Conservation (phyloP, 2,888 invertebrate genomes). For the Leucophenga montana region DNA sequence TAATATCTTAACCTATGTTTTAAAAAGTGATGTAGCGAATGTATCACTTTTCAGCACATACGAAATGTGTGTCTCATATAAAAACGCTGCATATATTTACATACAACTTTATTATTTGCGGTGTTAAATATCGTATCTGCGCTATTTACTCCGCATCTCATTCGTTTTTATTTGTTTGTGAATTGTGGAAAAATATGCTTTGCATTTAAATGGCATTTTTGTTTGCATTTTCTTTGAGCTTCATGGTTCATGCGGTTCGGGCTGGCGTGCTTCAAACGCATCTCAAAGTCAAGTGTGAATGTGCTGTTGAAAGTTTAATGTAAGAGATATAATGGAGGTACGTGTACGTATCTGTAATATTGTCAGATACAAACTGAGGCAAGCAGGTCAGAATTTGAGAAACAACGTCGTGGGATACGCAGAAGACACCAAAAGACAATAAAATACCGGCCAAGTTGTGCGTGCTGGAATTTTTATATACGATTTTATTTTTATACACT, state of each 20-base stretch:
- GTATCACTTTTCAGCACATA: constrained; percentile 41
- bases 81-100: constrained; percentile 29
- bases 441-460: constrained; percentile 60
- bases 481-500: constrained; percentile 35
- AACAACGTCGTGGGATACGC: no score
- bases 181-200: constrained; percentile 53
- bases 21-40: constrained; percentile 57
- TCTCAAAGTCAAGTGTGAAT: constrained; percentile 17
- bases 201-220: constrained; percentile 61
- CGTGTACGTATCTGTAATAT: neutral
- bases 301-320: constrained; percentile 15
- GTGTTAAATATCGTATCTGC: constrained; percentile 18
- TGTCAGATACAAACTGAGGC: neutral
- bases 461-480: constrained; percentile 61
- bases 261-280: constrained; percentile 26
- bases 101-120: constrained; percentile 51
- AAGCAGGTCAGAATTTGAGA: constrained; percentile 2
- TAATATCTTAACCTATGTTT: neutral
- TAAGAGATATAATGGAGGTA: neutral
- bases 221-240: constrained; percentile 3
- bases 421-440: constrained; percentile 14
- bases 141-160: constrained; percentile 7
- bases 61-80: neutral
- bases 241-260: constrained; percentile 19
- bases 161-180: constrained; percentile 7